Evolutionary conservation across 2,888 invertebrate genomes (phyloP).

Genomic region (Congeria kusceri): DNA sequence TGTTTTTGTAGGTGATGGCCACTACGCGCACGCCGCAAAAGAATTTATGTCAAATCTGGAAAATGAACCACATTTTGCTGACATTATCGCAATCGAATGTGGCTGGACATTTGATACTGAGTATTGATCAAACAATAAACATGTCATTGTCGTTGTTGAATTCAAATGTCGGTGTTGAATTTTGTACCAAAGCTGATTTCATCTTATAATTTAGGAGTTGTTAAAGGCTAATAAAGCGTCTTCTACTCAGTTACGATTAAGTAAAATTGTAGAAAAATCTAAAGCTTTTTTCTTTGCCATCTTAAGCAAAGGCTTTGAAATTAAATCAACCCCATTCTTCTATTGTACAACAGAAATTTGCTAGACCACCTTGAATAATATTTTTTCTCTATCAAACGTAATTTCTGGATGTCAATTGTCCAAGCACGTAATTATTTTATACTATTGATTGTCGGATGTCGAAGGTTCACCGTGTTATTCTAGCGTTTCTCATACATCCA

Average conservation of each 20-base stretch:
- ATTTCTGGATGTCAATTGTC: too few species aligned
- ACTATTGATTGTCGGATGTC: not conserved
- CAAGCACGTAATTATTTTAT: conserved; percentile 4
- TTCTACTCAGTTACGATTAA: too few species aligned
- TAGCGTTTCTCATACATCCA: not conserved
- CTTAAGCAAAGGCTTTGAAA: too few species aligned
- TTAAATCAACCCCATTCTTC: too few species aligned
- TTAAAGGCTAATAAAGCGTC: conserved; percentile 30
- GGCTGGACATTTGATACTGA: conserved; percentile 27
- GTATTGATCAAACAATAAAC: conserved; percentile 37
- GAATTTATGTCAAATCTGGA: not conserved
- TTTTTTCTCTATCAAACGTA: too few species aligned
- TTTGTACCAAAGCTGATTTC: conserved; percentile 18
- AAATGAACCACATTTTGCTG: not conserved
- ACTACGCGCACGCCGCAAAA: not conserved
- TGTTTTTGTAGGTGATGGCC: not conserved
- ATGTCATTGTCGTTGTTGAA: conserved; percentile 15
- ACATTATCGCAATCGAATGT: not conserved
- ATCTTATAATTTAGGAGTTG: conserved; percentile 26
- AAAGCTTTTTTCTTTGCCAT: too few species aligned
- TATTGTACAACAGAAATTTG: too few species aligned
- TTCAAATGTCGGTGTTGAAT: conserved; percentile 14
- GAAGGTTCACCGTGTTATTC: not conserved
- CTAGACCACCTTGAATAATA: too few species aligned
- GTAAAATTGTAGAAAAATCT: too few species aligned